Evolutionary conservation across 2,888 invertebrate species (phyloP).

Genomic region (Carcina quercana): DNA sequence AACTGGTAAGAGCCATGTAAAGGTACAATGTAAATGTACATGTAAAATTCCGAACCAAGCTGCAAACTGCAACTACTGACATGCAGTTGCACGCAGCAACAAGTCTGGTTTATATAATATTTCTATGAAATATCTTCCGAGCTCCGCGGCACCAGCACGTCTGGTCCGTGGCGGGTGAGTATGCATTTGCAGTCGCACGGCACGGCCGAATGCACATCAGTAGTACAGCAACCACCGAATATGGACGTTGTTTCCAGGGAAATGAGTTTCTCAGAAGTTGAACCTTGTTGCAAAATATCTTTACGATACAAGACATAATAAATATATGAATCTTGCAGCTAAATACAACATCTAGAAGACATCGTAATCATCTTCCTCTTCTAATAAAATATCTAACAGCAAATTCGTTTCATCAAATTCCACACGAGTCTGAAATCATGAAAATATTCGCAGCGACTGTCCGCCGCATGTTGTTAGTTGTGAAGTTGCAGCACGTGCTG

Average conservation of each 20-base stretch:
- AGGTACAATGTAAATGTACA: no score
- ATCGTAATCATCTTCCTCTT: no score
- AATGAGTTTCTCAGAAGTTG: neutral
- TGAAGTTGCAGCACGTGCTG: neutral
- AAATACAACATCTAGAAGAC: no score
- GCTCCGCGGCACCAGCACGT: conserved; percentile 1
- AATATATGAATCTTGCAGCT: no score
- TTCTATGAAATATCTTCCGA: conserved; percentile 1
- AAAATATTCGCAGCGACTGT: neutral
- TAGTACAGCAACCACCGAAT: neutral
- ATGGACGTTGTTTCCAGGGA: neutral
- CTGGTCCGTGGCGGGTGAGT: no score
- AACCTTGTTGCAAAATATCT: neutral
- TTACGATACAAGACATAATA: neutral
- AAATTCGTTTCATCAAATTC: neutral
- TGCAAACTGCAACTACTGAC: conserved; percentile 3
- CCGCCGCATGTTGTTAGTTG: neutral
- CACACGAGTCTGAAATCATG: neutral
- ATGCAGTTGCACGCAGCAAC: conserved; percentile 4
- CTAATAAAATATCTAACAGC: no score
- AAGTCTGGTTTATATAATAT: conserved; percentile 5
- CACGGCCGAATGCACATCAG: neutral
- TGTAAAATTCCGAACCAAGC: neutral
- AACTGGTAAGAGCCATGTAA: no score
- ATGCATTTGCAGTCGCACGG: no score